Percentiles rank a stretch among this genome's conserved stretches.
These are phyloP conservation scores for Turnix velox DNA, from an alignment of 2,113 vertebrate species.

Conservation along the genomic window DNA sequence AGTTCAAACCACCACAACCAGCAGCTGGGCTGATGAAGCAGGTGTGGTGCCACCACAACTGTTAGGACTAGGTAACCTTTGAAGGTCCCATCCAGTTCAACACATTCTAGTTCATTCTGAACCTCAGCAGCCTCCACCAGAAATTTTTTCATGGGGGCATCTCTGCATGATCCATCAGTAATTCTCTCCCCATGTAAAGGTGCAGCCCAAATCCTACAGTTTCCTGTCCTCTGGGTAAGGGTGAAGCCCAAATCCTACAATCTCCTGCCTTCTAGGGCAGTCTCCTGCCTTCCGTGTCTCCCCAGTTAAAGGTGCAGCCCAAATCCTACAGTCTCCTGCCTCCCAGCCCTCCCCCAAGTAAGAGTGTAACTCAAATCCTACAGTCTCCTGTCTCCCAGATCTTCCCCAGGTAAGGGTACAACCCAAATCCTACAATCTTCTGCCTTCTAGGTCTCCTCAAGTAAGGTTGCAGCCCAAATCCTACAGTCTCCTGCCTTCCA, in stretches of 20 bases:
- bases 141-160: neutral
- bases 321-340: neutral
- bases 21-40: neutral
- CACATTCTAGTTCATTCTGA: too few species aligned
- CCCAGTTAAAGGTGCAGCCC: fast-evolving
- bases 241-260: too few species aligned
- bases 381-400: too few species aligned
- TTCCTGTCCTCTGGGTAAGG: neutral
- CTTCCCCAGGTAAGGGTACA: too few species aligned
- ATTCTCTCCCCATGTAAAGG: fast-evolving
- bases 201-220: neutral
- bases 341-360: too few species aligned
- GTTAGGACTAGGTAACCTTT: fast-evolving
- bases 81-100: too few species aligned
- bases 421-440: too few species aligned
- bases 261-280: too few species aligned
- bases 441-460: too few species aligned
- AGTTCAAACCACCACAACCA: neutral
- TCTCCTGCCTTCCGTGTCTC: too few species aligned
- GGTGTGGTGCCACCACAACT: neutral
- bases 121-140: neutral
- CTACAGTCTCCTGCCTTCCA: neutral
- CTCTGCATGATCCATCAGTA: neutral
- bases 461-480: neutral
- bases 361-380: too few species aligned